Evolutionary conservation across 2,113 vertebrate species (phyloP).

Genomic region (Pelodiscus sinensis): DNA sequence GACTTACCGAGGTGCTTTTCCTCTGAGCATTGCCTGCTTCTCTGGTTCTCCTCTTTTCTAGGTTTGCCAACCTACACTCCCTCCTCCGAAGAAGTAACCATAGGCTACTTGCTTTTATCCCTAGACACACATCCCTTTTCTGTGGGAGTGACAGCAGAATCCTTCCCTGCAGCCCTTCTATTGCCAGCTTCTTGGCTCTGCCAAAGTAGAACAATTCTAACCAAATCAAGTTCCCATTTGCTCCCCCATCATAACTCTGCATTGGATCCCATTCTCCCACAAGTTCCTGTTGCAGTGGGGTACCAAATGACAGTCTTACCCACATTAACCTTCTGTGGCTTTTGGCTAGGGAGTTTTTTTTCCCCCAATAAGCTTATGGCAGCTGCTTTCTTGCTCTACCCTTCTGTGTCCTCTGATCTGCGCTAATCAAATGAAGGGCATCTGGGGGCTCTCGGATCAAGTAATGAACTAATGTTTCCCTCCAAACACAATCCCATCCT

Average conservation of each 20-base stretch:
- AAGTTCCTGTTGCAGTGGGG: neutral
- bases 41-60: too few species aligned
- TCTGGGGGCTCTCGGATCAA: rapidly evolving
- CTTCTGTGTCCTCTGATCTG: neutral
- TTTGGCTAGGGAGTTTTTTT: neutral
- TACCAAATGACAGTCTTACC: neutral
- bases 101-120: neutral
- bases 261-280: neutral
- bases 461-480: neutral
- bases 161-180: neutral
- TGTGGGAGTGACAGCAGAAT: neutral
- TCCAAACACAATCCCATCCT: neutral
- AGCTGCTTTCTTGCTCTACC: neutral
- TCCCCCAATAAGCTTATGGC: neutral
- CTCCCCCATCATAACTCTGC: neutral
- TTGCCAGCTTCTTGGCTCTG: neutral
- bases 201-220: neutral
- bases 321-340: neutral
- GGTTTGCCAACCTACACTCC: too few species aligned
- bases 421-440: neutral
- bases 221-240: neutral
- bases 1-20: too few species aligned
- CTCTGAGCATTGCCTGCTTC: too few species aligned
- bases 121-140: neutral
- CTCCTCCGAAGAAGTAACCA: too few species aligned